Evolutionary conservation across 2,113 vertebrate genomes (phyloP).

Genomic region (Orientallactaga bullata): DNA sequence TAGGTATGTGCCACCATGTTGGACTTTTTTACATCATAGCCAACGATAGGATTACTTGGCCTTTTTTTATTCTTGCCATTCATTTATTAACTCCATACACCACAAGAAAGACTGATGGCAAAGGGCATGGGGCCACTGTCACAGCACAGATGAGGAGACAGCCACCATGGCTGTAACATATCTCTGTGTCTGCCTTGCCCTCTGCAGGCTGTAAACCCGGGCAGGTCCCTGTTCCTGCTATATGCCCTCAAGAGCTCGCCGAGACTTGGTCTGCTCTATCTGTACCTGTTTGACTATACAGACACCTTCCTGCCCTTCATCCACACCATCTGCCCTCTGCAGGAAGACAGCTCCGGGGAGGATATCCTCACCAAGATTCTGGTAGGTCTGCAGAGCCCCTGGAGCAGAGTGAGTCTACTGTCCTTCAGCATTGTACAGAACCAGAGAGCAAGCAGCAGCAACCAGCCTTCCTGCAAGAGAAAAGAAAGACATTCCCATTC

Average conservation of each 20-base stretch:
- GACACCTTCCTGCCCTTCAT: constrained; percentile 96
- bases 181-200: constrained; percentile 2
- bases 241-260: constrained; percentile 96
- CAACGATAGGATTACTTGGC: background rate
- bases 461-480: background rate
- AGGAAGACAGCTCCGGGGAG: constrained; percentile 84
- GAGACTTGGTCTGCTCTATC: constrained; percentile 94
- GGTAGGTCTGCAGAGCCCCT: constrained; percentile 84
- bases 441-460: background rate
- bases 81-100: background rate
- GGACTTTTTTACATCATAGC: background rate
- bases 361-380: constrained; percentile 86
- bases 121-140: background rate
- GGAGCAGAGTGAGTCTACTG: background rate
- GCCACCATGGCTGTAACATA: background rate
- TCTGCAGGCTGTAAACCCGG: constrained; percentile 92
- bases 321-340: constrained; percentile 92
- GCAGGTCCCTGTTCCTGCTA: constrained; percentile 95
- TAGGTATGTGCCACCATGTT: background rate
- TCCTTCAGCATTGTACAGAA: too few species aligned
- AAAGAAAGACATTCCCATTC: background rate
- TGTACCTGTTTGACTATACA: constrained; percentile 95
- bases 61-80: background rate
- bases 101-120: background rate
- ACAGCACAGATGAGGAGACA: background rate